Evolutionary conservation across 30 jellyfish, hydroid and myxozoan species (phyloP), one percentile per base, ranked within the genome.

Genomic region (Mastigias papua): DNA sequence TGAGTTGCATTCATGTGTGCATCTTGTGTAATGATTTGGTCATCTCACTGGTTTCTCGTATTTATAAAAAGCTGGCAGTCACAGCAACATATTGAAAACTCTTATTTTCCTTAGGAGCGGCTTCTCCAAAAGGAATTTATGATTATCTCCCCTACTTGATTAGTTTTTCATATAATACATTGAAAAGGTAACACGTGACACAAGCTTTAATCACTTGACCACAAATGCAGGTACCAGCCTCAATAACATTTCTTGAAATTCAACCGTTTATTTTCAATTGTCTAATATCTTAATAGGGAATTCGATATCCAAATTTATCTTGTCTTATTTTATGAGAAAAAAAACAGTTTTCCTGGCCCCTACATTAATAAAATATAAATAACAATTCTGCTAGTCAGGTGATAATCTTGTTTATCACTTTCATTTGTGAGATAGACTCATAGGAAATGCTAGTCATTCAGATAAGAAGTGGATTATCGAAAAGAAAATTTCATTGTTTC

Each of bases 201-300:
- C 46, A 77, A 57, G 78, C 88, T 77, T 58, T 77, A 66, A 77
- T 77, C 78, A 23, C 84, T 54, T 71, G 77, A 82, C 82, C 78
- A 48, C 91, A 30, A n/a, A 31, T 82, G 63, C 91, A 27, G 91
- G 91, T 82, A 82, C 91, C 91, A n/a, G 91, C 54, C 57, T 67
- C 77, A 37, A 61, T 57, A 62, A 77, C 76, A 77, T 35, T 46
- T 77, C 63, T 77, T 69, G 26, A 58, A 54, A 32, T 34, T 72
- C 83, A 34, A 34, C 69, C 83, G 83, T 72, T 34, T 37, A 72
- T 72, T 72, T 72, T 72, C 13, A 23, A 34, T 37, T 72, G 83
- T 72, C 35, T 34, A 34, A 6, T 26, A 20, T 42, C 20, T 21
- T 27, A 63, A 63, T 63, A n/a, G 42, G 23, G 1, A 21, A 23